Percentiles rank a stretch among this genome's conserved stretches.
Evolutionary conservation across 2,888 invertebrate genomes (phyloP).

Genomic region (Gastrophysa polygoni): DNA sequence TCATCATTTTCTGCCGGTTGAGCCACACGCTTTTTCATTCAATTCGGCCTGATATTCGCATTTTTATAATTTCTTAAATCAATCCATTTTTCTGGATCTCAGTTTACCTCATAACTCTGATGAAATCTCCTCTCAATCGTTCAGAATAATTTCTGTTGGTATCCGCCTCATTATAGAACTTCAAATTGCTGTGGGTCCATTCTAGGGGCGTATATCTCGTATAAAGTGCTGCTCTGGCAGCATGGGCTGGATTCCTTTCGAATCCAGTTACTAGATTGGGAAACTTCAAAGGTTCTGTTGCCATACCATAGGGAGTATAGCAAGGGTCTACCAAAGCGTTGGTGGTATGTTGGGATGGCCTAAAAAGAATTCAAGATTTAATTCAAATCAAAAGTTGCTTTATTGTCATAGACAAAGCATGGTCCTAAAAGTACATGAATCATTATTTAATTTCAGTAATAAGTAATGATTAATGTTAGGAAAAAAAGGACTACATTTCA

Average conservation of each 20-base stretch:
- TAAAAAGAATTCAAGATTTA: too few species aligned
- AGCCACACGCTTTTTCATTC: too few species aligned
- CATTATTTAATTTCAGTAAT: too few species aligned
- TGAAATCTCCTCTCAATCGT: slow-evolving; percentile 78
- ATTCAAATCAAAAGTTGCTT: too few species aligned
- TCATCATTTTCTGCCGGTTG: too few species aligned
- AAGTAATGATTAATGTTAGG: too few species aligned
- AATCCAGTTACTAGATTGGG: slow-evolving; percentile 84
- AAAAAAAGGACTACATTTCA: too few species aligned
- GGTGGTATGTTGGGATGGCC: slow-evolving; percentile 74
- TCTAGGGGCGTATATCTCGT: slow-evolving; percentile 91
- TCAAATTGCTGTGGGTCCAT: slow-evolving; percentile 86
- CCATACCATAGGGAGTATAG: slow-evolving; percentile 71
- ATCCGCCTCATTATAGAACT: slow-evolving; percentile 81
- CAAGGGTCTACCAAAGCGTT: slow-evolving; percentile 77
- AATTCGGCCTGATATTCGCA: too few species aligned
- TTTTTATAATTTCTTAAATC: too few species aligned
- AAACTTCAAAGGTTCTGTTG: slow-evolving; percentile 77
- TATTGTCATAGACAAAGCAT: too few species aligned
- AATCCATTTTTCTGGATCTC: too few species aligned
- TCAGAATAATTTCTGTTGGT: slow-evolving; percentile 83
- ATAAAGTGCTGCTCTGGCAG: slow-evolving; percentile 83
- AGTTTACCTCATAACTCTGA: slow-evolving; percentile 72
- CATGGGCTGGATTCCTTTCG: slow-evolving; percentile 82
- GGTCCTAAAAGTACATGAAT: too few species aligned